Evolutionary conservation across 2,113 vertebrate species (phyloP).

Genomic region (Lagopus muta): DNA sequence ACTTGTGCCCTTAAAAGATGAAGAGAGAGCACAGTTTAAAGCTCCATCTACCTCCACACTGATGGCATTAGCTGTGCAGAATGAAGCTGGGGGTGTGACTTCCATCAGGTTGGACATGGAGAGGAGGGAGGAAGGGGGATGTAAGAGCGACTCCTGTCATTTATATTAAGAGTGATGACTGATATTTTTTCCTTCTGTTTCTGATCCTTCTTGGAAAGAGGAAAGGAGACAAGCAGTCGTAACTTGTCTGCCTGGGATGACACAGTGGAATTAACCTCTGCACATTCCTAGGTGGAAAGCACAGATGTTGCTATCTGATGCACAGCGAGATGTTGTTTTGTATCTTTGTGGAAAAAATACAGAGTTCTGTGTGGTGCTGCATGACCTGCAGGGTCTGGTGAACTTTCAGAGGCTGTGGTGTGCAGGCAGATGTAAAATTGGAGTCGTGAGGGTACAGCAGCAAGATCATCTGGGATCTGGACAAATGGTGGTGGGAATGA

Average conservation of each 20-base stretch:
- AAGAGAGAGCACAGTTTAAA: neutral
- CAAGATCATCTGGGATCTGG: neutral
- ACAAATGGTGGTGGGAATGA: neutral
- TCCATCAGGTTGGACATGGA: neutral
- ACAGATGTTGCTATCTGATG: neutral
- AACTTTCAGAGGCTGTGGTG: neutral
- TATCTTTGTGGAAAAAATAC: neutral
- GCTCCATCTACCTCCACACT: neutral
- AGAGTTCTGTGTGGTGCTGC: accelerated
- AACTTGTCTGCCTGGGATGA: too few relatives aligned
- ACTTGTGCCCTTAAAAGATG: neutral
- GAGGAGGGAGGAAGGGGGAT: neutral
- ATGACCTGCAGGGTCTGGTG: accelerated
- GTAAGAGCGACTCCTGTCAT: neutral
- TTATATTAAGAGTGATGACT: neutral
- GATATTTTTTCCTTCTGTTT: neutral
- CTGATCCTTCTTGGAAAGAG: neutral
- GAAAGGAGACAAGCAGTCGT: neutral
- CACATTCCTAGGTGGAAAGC: neutral
- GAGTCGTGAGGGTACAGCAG: neutral
- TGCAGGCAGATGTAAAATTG: neutral
- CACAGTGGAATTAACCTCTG: neutral
- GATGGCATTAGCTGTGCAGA: neutral
- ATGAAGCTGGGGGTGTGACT: neutral
- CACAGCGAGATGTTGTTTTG: neutral